phyloP scores from a whole-genome alignment of 2,888 invertebrate species.

The Chalcosyrphus nemorum region DNA sequence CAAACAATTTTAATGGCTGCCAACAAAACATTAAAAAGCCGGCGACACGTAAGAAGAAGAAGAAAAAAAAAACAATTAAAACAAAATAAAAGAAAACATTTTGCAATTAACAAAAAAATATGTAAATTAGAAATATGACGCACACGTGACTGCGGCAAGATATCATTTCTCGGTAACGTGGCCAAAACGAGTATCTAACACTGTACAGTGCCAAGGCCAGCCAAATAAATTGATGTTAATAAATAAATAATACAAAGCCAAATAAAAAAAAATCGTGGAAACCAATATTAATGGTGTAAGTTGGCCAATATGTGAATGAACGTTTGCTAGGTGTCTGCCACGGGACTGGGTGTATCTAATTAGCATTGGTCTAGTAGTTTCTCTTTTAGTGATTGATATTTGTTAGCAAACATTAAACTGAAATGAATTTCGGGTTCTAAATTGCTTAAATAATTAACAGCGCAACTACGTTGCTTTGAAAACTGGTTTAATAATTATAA shows the following conservation, averaged over 20 bases:
- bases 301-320: neutral
- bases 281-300: neutral
- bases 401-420: neutral
- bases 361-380: neutral
- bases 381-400: neutral
- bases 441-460: neutral
- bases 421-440: neutral
- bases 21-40: neutral
- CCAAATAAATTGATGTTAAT: constrained; percentile 19
- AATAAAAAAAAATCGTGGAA: neutral
- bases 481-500: too few relatives aligned
- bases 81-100: neutral
- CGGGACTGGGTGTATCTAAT: neutral
- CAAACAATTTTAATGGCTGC: neutral
- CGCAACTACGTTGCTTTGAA: neutral
- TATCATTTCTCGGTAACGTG: constrained; percentile 13
- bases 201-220: constrained; percentile 6
- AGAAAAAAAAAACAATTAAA: neutral
- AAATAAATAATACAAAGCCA: neutral
- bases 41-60: too few relatives aligned
- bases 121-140: constrained; percentile 12
- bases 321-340: neutral
- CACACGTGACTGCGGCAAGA: constrained; percentile 6
- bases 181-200: neutral
- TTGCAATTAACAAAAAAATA: neutral